Evolutionary conservation across 2,888 invertebrate species (phyloP), one percentile per base, ranked within the genome.

Genomic region (Ormyrus pomaceus): DNA sequence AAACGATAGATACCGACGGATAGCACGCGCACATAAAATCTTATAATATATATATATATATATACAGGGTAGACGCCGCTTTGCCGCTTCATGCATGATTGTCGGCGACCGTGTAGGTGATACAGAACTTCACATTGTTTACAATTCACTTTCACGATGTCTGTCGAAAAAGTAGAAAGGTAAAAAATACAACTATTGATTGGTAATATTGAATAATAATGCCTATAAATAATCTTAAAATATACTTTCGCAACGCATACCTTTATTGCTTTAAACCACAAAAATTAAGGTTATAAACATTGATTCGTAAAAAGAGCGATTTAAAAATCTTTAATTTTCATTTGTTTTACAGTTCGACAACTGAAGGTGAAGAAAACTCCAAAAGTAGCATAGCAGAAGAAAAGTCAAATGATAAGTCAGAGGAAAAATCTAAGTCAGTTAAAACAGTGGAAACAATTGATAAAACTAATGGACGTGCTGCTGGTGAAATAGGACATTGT

Each of bases 161-260:
- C 87, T 34, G 86, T 88, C 9, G 88, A 87, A 82, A 89, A 88
- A 84, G 69, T 84, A 45, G 87, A 87, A 83, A 86, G 86, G 87
- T 88, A 85, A 77, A 59, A 68, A 71, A 72, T 77, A 53, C 10
- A 68, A 70, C 45, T 58, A 72, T 66, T 19, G 5, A 51, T 69
- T 46, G 34, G 58, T 53, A 51, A n/a, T 46, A 45, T 11, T 62
- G 5, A 19, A 48, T 6, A 58, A 64, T 19, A 13, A 9, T 8
- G 34, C 34, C 46, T 64, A 69, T 46, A 59, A 59, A 1, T 61
- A 34, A 34, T 34, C 4, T 34, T 58, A 50, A 13, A 75, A 55
- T 58, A 13, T 53, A 48, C 50, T 65, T 51, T 34, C 4, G 34
- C 34, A 34, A 34, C 34, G 34, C 34, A 34, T 34, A 34, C 34